Evolutionary conservation across 2,888 invertebrate species (phyloP).

Genomic region (Bugula neritina): DNA sequence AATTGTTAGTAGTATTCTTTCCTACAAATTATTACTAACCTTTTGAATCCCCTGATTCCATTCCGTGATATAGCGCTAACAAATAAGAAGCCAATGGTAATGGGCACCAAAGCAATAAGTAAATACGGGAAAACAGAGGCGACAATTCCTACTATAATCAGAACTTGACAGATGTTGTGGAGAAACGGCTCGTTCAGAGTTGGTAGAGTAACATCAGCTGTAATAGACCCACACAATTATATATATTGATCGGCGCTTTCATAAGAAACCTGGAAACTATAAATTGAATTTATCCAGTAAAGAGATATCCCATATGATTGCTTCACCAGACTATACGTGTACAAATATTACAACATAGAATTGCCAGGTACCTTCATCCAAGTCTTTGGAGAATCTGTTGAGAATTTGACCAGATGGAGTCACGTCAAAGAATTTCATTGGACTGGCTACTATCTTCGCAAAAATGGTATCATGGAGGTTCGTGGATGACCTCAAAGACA

Average conservation of each 20-base stretch:
- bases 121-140: conserved; percentile 71
- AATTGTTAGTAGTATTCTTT: no score
- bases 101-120: conserved; percentile 49
- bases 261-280: no score
- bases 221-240: no score
- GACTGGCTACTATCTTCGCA: conserved; percentile 44
- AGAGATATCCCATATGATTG: no score
- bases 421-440: no score
- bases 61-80: conserved; percentile 51
- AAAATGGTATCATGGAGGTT: conserved; percentile 58
- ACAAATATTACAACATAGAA: no score
- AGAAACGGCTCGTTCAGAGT: conserved; percentile 59
- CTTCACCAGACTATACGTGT: no score
- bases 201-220: conserved; percentile 59
- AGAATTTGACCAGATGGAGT: no score
- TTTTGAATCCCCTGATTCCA: conserved; percentile 48
- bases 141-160: conserved; percentile 73
- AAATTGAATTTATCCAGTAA: no score
- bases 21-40: conserved; percentile 30
- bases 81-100: conserved; percentile 48
- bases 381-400: no score
- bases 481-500: conserved; percentile 57
- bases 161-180: conserved; percentile 63
- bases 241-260: no score
- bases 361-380: conserved; percentile 55